phyloP scores from a whole-genome alignment of 2,113 vertebrate genomes.

The Gavialis gangeticus region DNA sequence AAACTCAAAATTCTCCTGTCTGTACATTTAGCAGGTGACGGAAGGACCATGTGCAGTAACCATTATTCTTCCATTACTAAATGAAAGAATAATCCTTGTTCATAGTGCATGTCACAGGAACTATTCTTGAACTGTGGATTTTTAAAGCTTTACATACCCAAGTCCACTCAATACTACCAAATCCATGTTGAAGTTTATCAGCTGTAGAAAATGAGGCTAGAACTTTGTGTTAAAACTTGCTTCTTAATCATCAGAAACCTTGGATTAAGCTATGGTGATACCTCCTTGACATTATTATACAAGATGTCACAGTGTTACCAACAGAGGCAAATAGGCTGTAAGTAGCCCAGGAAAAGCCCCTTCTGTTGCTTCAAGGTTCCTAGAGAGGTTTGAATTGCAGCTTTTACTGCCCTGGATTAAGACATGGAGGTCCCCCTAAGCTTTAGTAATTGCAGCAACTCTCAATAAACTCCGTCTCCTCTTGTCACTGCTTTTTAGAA shows the following conservation, averaged over 20 bases:
- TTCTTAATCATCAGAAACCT: neutral
- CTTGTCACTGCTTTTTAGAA: rapidly evolving
- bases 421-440: neutral
- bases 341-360: neutral
- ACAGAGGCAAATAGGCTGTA: neutral
- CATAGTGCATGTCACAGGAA: neutral
- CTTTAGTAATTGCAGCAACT: neutral
- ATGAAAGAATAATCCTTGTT: neutral
- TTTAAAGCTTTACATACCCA: neutral
- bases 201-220: neutral
- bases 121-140: neutral
- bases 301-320: neutral
- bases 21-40: neutral
- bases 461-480: neutral
- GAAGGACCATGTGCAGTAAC: neutral
- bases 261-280: neutral
- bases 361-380: neutral
- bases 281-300: neutral
- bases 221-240: neutral
- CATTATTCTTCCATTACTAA: neutral
- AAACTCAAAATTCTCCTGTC: slow-evolving; percentile 10
- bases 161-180: neutral
- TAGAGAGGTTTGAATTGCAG: neutral
- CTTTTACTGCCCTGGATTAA: slow-evolving; percentile 10
- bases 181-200: slow-evolving; percentile 15